phyloP scores from a whole-genome alignment of 2,797 vertebrate species.

The Arnoldichthys spilopterus region DNA sequence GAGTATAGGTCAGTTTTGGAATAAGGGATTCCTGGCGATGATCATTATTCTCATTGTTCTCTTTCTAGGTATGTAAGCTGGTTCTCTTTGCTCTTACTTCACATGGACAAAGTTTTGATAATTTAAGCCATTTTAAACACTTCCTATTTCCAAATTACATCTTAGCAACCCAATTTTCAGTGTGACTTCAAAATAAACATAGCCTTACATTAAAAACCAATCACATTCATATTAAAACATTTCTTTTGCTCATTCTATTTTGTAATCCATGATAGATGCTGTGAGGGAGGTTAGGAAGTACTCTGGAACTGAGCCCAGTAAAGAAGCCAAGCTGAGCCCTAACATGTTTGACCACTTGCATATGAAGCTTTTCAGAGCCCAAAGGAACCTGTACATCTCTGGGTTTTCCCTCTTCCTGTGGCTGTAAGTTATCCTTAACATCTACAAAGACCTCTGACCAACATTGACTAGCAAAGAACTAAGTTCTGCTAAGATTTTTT shows the following conservation, averaged over 20 bases:
- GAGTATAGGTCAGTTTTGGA: conserved; percentile 89
- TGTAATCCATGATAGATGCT: conserved; percentile 79
- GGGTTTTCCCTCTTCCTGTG: conserved; percentile 97
- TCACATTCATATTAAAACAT: no score
- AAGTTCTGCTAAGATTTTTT: not conserved
- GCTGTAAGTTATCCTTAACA: conserved; percentile 83
- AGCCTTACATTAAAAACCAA: no score
- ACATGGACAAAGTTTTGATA: not conserved
- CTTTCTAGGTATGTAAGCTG: conserved; percentile 86
- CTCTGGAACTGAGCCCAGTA: conserved; percentile 73
- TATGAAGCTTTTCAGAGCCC: conserved; percentile 96
- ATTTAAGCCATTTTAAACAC: not conserved
- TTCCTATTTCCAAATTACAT: no score
- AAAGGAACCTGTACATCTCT: conserved; percentile 97
- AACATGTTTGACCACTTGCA: conserved; percentile 88
- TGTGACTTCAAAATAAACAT: no score
- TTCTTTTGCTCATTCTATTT: not conserved
- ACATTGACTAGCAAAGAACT: not conserved
- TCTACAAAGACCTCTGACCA: not conserved
- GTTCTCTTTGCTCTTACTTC: not conserved
- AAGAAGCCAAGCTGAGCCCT: conserved; percentile 70
- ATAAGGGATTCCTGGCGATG: conserved; percentile 93
- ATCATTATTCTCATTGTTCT: conserved; percentile 91
- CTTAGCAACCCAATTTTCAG: no score
- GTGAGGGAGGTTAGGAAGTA: conserved; percentile 93